These are phyloP conservation scores for Oryzaephilus surinamensis DNA, from an alignment of 1,140 invertebrate genomes.

Conservation along the genomic window DNA sequence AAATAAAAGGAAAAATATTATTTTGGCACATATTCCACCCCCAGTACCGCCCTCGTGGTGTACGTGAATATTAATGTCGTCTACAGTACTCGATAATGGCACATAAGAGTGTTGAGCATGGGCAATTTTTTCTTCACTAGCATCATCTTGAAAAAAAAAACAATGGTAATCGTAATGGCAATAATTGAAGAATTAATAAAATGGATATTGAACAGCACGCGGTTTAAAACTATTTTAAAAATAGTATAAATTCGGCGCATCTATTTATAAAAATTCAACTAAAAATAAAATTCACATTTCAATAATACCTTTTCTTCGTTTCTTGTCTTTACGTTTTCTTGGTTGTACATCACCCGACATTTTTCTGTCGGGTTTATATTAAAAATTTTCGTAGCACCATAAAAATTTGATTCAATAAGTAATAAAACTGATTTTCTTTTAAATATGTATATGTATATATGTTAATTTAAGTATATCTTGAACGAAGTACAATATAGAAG, in stretches of 20 bases:
- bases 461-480: no score
- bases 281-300: conserved; percentile 5
- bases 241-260: not conserved
- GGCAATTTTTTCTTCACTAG: conserved; percentile 15
- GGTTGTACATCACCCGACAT: conserved; percentile 65
- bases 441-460: no score
- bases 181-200: no score
- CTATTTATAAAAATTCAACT: not conserved
- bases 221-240: not conserved
- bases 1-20: conserved; percentile 66
- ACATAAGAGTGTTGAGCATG: conserved; percentile 8
- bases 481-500: no score
- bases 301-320: conserved; percentile 54
- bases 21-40: conserved; percentile 70
- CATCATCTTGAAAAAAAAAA: conserved; percentile 26
- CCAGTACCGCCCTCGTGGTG: conserved; percentile 62
- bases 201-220: conserved; percentile 13
- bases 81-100: no score
- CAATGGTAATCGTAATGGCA: no score
- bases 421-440: no score
- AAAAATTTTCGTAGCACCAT: conserved; percentile 19
- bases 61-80: conserved; percentile 64
- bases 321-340: conserved; percentile 60
- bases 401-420: no score
- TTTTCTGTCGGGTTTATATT: conserved; percentile 26